These are phyloP conservation scores for Tetramorium bicarinatum DNA, from an alignment of 2,888 invertebrate genomes.

Conservation along the genomic window DNA sequence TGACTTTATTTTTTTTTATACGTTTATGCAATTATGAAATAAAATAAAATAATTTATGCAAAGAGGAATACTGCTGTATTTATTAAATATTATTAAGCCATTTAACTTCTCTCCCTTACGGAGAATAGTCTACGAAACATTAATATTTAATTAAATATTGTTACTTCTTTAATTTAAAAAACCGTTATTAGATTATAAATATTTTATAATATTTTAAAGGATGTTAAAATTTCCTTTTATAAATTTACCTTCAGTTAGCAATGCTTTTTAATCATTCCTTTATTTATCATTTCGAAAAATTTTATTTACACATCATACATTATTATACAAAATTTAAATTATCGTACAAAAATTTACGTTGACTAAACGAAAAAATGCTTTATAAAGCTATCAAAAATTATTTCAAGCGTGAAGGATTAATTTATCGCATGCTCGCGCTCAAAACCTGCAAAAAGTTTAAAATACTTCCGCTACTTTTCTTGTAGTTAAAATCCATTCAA, in stretches of 20 bases:
- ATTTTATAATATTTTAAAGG: background rate
- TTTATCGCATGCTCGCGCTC: background rate
- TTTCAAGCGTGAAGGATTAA: constrained; percentile 9
- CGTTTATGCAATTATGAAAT: too few species aligned
- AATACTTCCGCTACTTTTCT: constrained; percentile 3
- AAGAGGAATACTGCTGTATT: background rate
- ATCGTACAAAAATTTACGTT: constrained; percentile 1
- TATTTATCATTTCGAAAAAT: background rate
- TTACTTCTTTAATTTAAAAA: background rate
- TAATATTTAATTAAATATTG: background rate
- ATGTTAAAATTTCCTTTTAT: background rate
- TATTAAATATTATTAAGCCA: background rate
- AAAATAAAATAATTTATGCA: background rate
- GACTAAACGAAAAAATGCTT: background rate
- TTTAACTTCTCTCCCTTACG: background rate
- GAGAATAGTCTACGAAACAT: background rate
- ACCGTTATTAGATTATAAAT: background rate
- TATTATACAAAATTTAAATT: constrained; percentile 8
- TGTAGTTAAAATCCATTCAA: background rate
- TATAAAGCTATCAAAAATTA: constrained; percentile 14
- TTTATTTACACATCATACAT: background rate
- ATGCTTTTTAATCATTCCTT: background rate
- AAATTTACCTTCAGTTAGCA: background rate
- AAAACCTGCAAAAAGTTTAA: constrained; percentile 5
- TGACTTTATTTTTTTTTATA: background rate